phyloP scores from a whole-genome alignment of 2,888 invertebrate genomes.

The Iphiclides podalirius region DNA sequence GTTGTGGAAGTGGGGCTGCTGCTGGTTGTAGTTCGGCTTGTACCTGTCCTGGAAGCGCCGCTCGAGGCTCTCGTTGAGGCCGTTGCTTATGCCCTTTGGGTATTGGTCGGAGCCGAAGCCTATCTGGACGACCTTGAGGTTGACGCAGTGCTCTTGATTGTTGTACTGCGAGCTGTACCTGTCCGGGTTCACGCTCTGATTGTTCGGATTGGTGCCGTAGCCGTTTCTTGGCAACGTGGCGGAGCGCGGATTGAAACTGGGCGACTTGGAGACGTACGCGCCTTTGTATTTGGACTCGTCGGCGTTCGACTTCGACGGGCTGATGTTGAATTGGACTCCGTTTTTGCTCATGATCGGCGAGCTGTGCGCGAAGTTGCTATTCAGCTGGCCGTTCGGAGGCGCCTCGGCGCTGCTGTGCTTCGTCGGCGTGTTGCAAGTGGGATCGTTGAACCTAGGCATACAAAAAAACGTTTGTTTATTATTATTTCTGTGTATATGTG shows the following conservation, averaged over 20 bases:
- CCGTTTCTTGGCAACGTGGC: conserved; percentile 87
- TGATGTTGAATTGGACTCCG: conserved; percentile 76
- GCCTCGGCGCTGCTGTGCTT: conserved; percentile 48
- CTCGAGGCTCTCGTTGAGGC: conserved; percentile 66
- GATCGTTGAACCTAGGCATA: conserved; percentile 83
- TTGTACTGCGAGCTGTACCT: conserved; percentile 77
- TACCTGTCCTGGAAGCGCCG: conserved; percentile 75
- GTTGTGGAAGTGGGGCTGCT: conserved; percentile 63
- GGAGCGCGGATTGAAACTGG: conserved; percentile 78
- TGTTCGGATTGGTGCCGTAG: conserved; percentile 65
- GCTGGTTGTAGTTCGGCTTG: conserved; percentile 66
- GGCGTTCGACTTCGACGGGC: conserved; percentile 66
- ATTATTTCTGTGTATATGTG: neutral
- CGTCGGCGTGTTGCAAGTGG: conserved; percentile 73
- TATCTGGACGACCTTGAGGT: conserved; percentile 81
- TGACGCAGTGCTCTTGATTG: conserved; percentile 75
- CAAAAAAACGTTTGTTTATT: conserved; percentile 25
- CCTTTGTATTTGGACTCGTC: conserved; percentile 70
- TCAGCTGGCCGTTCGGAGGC: conserved; percentile 50
- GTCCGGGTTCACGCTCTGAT: conserved; percentile 68
- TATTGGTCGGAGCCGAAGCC: conserved; percentile 80
- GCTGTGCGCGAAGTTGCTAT: conserved; percentile 68
- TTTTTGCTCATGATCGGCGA: conserved; percentile 79
- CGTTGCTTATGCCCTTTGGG: conserved; percentile 77
- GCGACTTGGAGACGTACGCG: conserved; percentile 64